Base-by-base conservation (phyloP, 2,888 invertebrate species). In the Amorpha juglandis region DNA sequence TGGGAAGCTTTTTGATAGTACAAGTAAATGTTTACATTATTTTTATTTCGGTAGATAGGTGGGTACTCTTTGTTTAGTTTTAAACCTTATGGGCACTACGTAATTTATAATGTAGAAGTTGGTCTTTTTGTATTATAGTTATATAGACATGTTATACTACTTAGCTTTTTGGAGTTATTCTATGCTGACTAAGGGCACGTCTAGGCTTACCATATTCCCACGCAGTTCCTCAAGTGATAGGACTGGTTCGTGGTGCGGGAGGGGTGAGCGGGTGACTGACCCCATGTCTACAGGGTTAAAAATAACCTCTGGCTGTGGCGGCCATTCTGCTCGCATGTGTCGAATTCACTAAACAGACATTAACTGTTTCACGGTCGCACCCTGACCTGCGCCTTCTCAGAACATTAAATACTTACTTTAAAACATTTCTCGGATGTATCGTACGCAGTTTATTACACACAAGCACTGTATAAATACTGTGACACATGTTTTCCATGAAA, bases 251-350 rank as follows among this genome's bases (percentile, higher is more conserved):
- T 81, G 78, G 81, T 81, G 86, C 83, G 86, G 88, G 89, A 86
- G 88, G 89, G 88, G 86, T 89, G 83, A 78, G 81, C 87, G 91
- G 92, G 92, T 93, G 89, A 92, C 80, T 92, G 93, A 92, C 92
- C 93, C 88, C 84, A 86, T 87, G 89, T 84, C 85, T 82, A 86
- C 88, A 86, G 90, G 92, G 92, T 91, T 92, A 92, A 93, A 93
- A 92, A 92, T 92, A 92, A 92, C 90, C 84, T 84, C 81, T 82
- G 87, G 86, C 86, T 86, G 83, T 83, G 84, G 82, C 90, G 89
- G 87, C 85, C 91, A 90, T 92, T 92, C 92, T 91, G 92, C 84
- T 91, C 87, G 86, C 92, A 92, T 93, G 88, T 92, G 93, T 92
- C 90, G 92, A 92, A 92, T 92, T 91, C 87, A 91, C 89, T 90